Base-by-base conservation (phyloP, 2,888 invertebrate species). In the Cryptocephalus moraei region DNA sequence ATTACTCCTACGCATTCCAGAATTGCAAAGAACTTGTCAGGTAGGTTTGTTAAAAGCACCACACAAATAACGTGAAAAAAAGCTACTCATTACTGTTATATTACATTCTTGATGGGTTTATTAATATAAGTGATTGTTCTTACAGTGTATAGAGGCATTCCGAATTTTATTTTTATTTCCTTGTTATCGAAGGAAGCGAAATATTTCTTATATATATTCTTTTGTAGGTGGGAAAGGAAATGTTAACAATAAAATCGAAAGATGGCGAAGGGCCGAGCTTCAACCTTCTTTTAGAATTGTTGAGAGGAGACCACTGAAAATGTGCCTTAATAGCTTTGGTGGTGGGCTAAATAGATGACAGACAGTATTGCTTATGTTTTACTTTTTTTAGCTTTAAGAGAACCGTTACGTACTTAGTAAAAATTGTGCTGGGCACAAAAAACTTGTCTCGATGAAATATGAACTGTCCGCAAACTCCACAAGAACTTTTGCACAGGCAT, bases 1-100 rank as follows among this genome's bases (percentile, higher is more conserved):
- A 72, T 74, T 96, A 46, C 74, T 96, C 54, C 75, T 95, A 52
- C 81, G 94, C 61, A 91, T 96, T 70, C 93, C 95, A 10, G 95
- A 96, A 72, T 76, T 96, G 61, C 92, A 95, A 71, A 79, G 94
- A 66, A 91, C 94, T 59, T 94, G 94, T 72, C 91, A 92, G 78
- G 87, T 90, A 36, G 12, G 12, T 4, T 36, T 36, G 2, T 36
- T n/a, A 36, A 11, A 11, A 36, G 12, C 11, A 36, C 6, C 3
- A 36, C 36, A 4, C 6, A 4, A 36, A 36, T 36, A 36, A 11
- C n/a, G 6, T 6, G n/a, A 36, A 36, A 36, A 6, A 22, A 22
- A 22, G 22, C 2, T 22, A 36, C 36, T 4, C 2, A 36, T 36
- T 36, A 2, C n/a, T 36, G 6, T 36, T 11, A 12, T 11, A 36